phyloP scores from a whole-genome alignment of 2,888 invertebrate genomes.

The Lithodes maja region DNA sequence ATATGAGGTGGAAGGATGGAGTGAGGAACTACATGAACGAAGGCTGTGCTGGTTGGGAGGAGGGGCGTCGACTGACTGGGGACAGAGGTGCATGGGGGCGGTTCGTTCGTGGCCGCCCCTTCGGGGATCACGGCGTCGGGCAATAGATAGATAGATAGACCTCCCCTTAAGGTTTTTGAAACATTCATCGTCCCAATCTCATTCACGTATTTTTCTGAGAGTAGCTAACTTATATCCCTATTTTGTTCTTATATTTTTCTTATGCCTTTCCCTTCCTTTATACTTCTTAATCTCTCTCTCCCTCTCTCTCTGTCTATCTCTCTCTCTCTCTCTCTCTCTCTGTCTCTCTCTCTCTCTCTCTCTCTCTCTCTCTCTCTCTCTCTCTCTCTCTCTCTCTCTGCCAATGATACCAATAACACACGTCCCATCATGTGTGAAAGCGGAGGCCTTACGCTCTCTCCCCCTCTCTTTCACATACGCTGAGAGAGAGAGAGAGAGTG shows the following conservation, averaged over 20 bases:
- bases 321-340: not conserved
- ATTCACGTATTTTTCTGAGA: not conserved
- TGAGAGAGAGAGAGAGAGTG: not conserved
- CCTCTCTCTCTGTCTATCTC: not conserved
- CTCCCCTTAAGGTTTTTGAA: too few species aligned
- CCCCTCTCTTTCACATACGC: not conserved
- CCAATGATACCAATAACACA: constrained; percentile 33
- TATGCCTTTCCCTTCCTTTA: constrained; percentile 6
- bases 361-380: not conserved
- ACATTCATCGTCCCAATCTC: too few species aligned
- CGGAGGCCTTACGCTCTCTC: not conserved
- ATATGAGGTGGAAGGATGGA: too few species aligned
- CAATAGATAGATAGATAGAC: too few species aligned
- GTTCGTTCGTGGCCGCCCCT: too few species aligned
- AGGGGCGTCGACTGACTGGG: too few species aligned
- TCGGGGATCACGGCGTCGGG: too few species aligned
- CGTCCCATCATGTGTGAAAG: not conserved
- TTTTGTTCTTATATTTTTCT: not conserved
- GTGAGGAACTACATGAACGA: too few species aligned
- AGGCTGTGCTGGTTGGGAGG: too few species aligned
- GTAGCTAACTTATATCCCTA: not conserved
- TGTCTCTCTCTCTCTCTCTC: not conserved
- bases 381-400: not conserved
- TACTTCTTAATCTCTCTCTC: not conserved
- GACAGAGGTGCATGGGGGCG: too few species aligned